Base-by-base conservation (phyloP, 2,888 invertebrate species). In the Orchestes rusci region DNA sequence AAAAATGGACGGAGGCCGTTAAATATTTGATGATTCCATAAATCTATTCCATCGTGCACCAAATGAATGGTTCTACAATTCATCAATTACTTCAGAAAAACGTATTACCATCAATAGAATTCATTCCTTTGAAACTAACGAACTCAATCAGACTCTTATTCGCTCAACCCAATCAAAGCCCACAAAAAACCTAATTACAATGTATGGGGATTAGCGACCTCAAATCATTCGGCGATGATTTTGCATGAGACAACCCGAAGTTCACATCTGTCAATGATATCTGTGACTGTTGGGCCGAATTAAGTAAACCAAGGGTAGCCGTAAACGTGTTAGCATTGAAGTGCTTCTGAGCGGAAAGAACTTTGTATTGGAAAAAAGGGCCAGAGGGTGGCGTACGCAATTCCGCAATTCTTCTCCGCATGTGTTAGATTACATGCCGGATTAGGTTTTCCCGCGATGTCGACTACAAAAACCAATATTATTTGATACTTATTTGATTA, bases 261-360 rank as follows among this genome's bases (percentile, higher is more conserved):
- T 47, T 47, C 47, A 40, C 67, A 68, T 67, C 68, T 68, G 68
- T 65, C 67, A 65, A 59, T 62, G 66, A 66, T 67, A 66, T 62
- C 57, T 57, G 58, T 62, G 61, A 63, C 62, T 63, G 57, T 54
- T 45, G 39, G 53, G 48, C 5, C 59, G 64, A 66, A 66, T 65
- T 64, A 65, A 61, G 64, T 59, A 64, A 65, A 64, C 64, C 58
- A 57, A 59, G 61, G 64, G 58, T 56, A 59, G 62, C 58, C 65
- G 64, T 67, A 67, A 65, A 66, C 67, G 64, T 64, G 66, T 68
- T 67, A 68, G 63, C 58, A 66, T 67, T 63, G 64, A 65, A 61
- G 64, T 59, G 56, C 65, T 60, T 52, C 59, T 62, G 59, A 63
- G 66, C 66, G 66, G 63, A 61, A 67, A 67, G 61, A 59, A 59